Conservation (phyloP, 2,113 vertebrate genomes). For the Baryphthengus martii region DNA sequence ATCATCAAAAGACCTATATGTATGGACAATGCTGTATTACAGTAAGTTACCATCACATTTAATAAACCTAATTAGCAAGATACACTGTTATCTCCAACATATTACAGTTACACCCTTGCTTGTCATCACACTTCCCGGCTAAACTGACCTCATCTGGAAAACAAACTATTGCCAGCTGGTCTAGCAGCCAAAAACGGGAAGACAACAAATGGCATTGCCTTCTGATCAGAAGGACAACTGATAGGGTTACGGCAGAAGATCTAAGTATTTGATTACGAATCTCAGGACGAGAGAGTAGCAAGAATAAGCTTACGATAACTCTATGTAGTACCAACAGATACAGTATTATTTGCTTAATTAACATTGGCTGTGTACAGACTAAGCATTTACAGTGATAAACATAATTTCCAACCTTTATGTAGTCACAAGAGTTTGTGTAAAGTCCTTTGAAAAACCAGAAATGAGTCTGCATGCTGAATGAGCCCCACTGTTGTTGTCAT, state of each 20-base stretch:
- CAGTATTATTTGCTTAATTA: not conserved
- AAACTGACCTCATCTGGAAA: constrained; percentile 24
- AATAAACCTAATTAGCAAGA: not conserved
- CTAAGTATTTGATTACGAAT: not conserved
- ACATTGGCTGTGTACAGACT: not conserved
- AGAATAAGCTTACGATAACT: not conserved
- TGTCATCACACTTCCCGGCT: not conserved
- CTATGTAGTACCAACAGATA: not conserved
- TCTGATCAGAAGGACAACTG: not conserved
- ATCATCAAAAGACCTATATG: not conserved
- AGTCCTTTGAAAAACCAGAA: not conserved
- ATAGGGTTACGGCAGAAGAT: not conserved
- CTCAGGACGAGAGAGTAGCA: not conserved
- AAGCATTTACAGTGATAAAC: not conserved
- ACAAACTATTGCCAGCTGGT: constrained; percentile 6
- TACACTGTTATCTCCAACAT: not conserved
- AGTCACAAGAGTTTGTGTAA: not conserved
- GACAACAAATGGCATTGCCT: not conserved
- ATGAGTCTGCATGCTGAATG: not conserved
- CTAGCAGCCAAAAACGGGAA: not conserved
- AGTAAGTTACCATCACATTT: not conserved
- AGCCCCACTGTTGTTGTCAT: not conserved
- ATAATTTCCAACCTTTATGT: not conserved
- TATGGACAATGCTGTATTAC: not conserved
- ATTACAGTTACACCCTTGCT: not conserved